Percentiles rank a stretch among this genome's conserved stretches.
Conservation (phyloP, 2,888 invertebrate species). For the Luperina nickerlii region DNA sequence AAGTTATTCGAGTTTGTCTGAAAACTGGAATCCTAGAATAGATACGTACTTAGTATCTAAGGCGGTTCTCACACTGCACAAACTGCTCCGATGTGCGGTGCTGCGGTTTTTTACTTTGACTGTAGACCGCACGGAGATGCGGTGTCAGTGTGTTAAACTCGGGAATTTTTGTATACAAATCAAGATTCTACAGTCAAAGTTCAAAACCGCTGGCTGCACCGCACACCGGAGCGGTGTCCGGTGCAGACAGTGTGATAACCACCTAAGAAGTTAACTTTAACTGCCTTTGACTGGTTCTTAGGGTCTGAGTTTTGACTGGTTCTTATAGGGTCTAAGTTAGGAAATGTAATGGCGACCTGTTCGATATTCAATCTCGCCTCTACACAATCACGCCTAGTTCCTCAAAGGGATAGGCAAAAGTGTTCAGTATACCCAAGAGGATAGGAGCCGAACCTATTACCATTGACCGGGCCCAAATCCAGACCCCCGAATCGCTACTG, state of each 20-base stretch:
- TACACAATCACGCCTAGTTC: no score
- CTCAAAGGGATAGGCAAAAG: no score
- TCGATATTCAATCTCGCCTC: background rate
- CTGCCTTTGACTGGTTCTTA: background rate
- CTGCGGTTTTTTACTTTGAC: no score
- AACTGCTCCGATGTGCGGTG: no score
- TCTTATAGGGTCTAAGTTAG: background rate
- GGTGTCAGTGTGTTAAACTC: no score
- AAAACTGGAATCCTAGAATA: background rate
- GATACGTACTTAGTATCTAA: background rate
- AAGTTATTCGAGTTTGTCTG: background rate
- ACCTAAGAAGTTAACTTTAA: constrained; percentile 11
- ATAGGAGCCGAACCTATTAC: no score
- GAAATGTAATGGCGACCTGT: background rate
- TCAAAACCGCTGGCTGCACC: background rate
- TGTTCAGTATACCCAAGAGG: no score
- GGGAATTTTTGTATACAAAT: no score
- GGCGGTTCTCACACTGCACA: no score
- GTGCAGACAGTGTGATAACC: background rate
- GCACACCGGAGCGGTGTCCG: background rate
- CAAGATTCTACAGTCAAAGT: background rate
- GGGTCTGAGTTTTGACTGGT: background rate
- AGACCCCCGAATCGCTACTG: no score
- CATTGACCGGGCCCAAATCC: no score
- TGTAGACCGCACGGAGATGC: no score